Base-by-base conservation (phyloP, 2,797 vertebrate species). In the Scarus forsteni region DNA sequence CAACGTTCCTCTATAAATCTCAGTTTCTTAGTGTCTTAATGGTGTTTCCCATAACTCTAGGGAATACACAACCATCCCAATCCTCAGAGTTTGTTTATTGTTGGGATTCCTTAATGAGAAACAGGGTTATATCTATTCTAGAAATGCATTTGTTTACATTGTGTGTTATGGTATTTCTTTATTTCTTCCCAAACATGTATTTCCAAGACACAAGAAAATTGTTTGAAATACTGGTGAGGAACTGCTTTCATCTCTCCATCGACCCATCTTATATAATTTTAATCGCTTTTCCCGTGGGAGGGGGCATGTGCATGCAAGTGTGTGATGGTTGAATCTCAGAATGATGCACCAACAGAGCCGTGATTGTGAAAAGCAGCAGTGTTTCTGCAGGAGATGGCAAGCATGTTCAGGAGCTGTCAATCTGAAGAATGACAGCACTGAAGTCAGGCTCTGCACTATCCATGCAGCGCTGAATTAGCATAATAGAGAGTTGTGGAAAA, bases 301-400 rank as follows among this genome's bases (percentile, higher is more conserved):
- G 54, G 19, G 39, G 16, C 42, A 44, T 42, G 56, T 38, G 54
- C 27, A 52, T n/a, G 56, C 78, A 36, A 14, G 44, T 19, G 59
- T 35, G 57, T 80, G 49, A 39, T 77, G 42, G 73, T 44, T 75
- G 67, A 73, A 73, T 70, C 70, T 67, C 66, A 46, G 61, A 70
- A 62, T 50, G 73, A 78, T 0, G 50, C 75, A 75, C 66, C 69
- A 84, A 84, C 70, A 71, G 54, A 82, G 59, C 61, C 59, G 55
- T 5, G 3, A 48, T 44, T 60, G 59, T 73, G 67, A 76, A 76
- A 81, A 48, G 73, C 85, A 73, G 52, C 51, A 44, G 62, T 66
- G 79, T 85, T 79, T 70, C 52, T 85, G 70, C 54, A 58, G 63
- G 66, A 70, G 76, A 68, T 75, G 79, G 85, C 84, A 85, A 70